Percentiles rank a stretch among this genome's conserved stretches.
Conservation (phyloP, 1,140 invertebrate species). For the Halictus rubicundus region DNA sequence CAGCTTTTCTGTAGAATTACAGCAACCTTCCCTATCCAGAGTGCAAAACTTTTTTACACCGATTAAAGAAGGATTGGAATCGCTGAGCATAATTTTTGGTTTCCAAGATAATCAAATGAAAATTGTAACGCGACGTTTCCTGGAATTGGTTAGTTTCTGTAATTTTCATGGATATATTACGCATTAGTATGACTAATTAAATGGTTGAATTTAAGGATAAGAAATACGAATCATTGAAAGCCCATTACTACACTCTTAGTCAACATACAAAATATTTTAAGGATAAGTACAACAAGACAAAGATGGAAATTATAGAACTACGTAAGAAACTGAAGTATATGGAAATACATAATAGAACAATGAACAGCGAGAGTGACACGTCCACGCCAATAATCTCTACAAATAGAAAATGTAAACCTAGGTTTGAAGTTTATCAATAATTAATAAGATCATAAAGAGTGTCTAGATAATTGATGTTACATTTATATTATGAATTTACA, state of each 20-base stretch:
- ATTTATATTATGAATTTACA: background rate
- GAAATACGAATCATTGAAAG: constrained; percentile 50
- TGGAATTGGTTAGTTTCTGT: constrained; percentile 23
- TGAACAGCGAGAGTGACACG: background rate
- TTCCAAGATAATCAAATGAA: constrained; percentile 38
- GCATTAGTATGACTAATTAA: background rate
- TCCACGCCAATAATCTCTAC: constrained; percentile 1
- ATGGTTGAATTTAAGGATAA: constrained; percentile 43
- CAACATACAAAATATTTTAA: background rate
- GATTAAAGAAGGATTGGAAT: constrained; percentile 21
- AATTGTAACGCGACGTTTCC: constrained; percentile 37
- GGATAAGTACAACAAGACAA: constrained; percentile 23
- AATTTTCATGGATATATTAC: background rate
- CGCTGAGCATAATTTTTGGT: background rate
- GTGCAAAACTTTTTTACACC: constrained; percentile 34
- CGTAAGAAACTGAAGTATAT: constrained; percentile 15
- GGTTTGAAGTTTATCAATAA: constrained; percentile 6
- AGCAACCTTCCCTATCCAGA: constrained; percentile 30
- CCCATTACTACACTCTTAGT: background rate
- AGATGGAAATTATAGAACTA: background rate
- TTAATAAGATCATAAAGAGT: background rate
- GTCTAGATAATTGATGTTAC: background rate
- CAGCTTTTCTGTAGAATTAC: constrained; percentile 5
- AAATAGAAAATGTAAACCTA: background rate
- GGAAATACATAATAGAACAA: background rate